A percentile compares a stretch with the other conserved stretches of the same genome.
Conservation (phyloP, 2,113 vertebrate species). For the Mionectes macconnelli region DNA sequence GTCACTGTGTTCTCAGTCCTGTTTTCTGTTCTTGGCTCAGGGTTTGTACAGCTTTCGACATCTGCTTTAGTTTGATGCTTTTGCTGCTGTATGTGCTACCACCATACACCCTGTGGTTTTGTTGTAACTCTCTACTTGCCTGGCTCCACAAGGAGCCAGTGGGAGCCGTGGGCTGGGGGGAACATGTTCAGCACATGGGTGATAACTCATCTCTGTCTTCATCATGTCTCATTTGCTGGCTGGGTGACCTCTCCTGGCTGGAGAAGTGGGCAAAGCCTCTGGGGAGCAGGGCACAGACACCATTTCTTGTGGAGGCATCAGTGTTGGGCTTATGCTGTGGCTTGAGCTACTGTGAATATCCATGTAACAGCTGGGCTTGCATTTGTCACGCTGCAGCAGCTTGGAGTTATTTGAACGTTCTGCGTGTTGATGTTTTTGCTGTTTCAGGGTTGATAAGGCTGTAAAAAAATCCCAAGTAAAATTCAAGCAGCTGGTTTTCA, state of each 20-base stretch:
- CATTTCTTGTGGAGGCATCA: not conserved
- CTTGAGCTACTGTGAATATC: not conserved
- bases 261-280: not conserved
- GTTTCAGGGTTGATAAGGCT: not conserved
- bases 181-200: rapidly evolving
- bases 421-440: not conserved
- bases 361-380: not conserved
- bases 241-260: not conserved
- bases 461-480: not conserved
- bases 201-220: not conserved
- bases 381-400: rapidly evolving
- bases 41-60: not conserved
- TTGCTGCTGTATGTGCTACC: not conserved
- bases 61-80: not conserved
- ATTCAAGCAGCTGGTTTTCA: not conserved
- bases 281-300: not conserved
- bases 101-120: not conserved
- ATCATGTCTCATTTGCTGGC: not conserved
- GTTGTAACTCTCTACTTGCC: not conserved
- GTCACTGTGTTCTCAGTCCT: not conserved
- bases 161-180: not conserved
- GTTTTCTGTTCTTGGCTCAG: not conserved
- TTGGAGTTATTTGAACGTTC: not conserved
- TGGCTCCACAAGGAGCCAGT: not conserved
- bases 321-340: not conserved